Percentiles rank a stretch among this genome's conserved stretches.
These are phyloP conservation scores for Neomonachus schauinslandi DNA, from an alignment of 2,113 vertebrate species.

Conservation along the genomic window DNA sequence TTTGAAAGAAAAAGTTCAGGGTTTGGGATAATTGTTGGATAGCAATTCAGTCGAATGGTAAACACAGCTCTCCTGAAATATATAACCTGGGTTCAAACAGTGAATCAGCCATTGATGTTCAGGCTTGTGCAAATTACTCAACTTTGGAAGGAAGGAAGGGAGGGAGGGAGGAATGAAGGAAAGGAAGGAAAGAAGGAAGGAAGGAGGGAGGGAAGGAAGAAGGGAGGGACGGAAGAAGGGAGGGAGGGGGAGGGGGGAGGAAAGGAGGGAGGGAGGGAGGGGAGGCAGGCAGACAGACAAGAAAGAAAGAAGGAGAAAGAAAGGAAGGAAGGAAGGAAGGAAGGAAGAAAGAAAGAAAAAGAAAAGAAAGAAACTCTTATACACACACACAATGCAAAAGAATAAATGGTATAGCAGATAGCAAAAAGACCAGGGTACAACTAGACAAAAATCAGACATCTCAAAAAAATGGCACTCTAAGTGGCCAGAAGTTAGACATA, in stretches of 20 bases:
- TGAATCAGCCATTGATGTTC: neutral
- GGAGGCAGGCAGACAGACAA: too few species aligned
- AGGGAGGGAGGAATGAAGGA: too few species aligned
- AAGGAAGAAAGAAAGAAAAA: neutral
- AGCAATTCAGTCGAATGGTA: neutral
- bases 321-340: neutral
- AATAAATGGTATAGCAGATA: neutral
- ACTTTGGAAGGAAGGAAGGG: neutral
- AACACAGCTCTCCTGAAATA: neutral
- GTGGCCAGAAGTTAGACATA: neutral
- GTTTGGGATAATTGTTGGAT: neutral
- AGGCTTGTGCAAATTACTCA: neutral
- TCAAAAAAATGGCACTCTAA: neutral
- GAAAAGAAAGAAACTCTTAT: neutral
- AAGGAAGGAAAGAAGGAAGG: too few species aligned
- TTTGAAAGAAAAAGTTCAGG: slow-evolving; percentile 36
- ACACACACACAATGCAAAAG: neutral
- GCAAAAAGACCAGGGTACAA: neutral
- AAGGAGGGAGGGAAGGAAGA: neutral
- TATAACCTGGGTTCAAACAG: neutral
- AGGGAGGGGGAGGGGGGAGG: neutral
- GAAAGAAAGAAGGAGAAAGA: neutral
- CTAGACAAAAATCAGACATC: neutral
- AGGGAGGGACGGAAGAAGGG: neutral
- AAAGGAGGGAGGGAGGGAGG: neutral